These are phyloP conservation scores for Euwallacea similis DNA, from an alignment of 1,140 invertebrate species.

Conservation along the genomic window DNA sequence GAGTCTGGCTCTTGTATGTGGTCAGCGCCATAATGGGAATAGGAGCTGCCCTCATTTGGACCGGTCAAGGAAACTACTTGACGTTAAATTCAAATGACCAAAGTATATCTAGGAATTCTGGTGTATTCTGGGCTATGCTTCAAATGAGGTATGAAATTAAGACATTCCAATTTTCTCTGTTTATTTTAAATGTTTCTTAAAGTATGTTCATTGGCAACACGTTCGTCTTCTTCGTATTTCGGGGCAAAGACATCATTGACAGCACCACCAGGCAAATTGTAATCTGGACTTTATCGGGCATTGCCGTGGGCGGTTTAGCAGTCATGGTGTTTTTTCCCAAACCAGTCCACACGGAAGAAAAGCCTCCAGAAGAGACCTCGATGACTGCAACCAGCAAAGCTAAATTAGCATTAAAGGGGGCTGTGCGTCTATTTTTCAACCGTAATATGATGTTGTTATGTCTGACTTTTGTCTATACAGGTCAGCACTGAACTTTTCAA, in stretches of 20 bases:
- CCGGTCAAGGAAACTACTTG: slow-evolving; percentile 91
- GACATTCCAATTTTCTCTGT: neutral
- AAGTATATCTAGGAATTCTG: slow-evolving; percentile 91
- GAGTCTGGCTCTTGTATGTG: slow-evolving; percentile 78
- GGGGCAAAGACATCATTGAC: slow-evolving; percentile 71
- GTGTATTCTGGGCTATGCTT: slow-evolving; percentile 94
- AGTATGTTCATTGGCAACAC: slow-evolving; percentile 92
- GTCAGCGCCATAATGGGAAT: slow-evolving; percentile 84
- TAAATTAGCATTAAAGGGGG: slow-evolving; percentile 71
- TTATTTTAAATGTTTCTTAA: slow-evolving; percentile 29
- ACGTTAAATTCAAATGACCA: slow-evolving; percentile 84
- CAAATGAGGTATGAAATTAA: slow-evolving; percentile 71
- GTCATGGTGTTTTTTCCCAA: slow-evolving; percentile 67
- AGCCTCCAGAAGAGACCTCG: neutral
- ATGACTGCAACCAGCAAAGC: slow-evolving; percentile 58
- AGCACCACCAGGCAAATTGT: slow-evolving; percentile 68
- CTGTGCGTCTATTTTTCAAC: slow-evolving; percentile 75
- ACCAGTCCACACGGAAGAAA: slow-evolving; percentile 55
- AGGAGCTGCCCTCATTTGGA: slow-evolving; percentile 89
- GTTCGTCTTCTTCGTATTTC: slow-evolving; percentile 90
- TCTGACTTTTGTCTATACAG: slow-evolving; percentile 88
- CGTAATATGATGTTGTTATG: slow-evolving; percentile 83
- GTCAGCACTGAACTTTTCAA: slow-evolving; percentile 53
- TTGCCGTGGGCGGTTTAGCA: slow-evolving; percentile 69
- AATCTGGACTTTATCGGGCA: slow-evolving; percentile 71